Evolutionary conservation across 2,797 vertebrate genomes (phyloP), one percentile per base, ranked within the genome.

Genomic region (Nannoperca australis): DNA sequence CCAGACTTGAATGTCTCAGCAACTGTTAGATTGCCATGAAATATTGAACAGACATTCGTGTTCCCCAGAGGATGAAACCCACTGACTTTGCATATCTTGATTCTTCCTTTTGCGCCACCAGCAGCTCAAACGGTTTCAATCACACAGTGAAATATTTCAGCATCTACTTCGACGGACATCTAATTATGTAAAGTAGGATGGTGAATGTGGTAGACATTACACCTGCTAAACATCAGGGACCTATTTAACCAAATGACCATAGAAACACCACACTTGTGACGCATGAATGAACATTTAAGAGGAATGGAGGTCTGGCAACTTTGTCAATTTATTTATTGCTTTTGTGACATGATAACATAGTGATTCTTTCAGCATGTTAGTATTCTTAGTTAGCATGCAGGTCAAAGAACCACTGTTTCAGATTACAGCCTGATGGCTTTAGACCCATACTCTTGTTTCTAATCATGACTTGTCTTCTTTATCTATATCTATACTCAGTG

Each of bases 1-100:
- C 4, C 60, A 42, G 13, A 55, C n/a, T 66, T 62, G 58, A 65
- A 76, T 65, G 45, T 71, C 53, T 74, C 49, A 66, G 14, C 42
- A 72, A 60, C 51, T 14, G 30, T 5, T 51, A 14, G 17, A 44
- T 32, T 70, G 71, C 8, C 22, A 13, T 22, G 42, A 79, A 34
- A 50, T 55, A 60, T 18, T 63, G 4, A 62, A 42, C 13, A 54
- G 2, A 18, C 5, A 20, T 18, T 72, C 8, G 36, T 9, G 17
- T 2, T 54, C 44, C 34, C 38, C 17, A 49, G 42, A 44, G 44
- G 13, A 63, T 44, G 5, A 50, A 56, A 44, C 50, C 1, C 12
- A 30, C 9, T 32, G 22, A n/a, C 2, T 50, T n/a, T 61, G 45
- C 30, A 51, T 3, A 11, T n/a, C 2, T 34, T 61, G 38, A 54